These are phyloP conservation scores for Xenus cinereus DNA, from an alignment of 2,113 vertebrate species.

Conservation along the genomic window DNA sequence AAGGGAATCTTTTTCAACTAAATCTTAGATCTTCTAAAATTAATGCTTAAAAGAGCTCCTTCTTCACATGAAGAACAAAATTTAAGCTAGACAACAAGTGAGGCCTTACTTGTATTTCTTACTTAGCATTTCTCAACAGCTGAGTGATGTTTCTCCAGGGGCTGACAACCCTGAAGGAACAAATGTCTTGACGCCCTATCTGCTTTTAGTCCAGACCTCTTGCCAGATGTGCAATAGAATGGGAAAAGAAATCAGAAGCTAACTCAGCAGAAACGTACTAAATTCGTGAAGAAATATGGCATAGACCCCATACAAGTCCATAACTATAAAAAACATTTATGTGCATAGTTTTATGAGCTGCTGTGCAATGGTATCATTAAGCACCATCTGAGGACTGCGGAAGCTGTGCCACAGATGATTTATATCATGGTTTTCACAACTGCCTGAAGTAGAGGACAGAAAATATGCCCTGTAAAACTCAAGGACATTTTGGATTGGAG, in stretches of 20 bases:
- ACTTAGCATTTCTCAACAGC: background rate
- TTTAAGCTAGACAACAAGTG: background rate
- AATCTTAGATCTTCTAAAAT: background rate
- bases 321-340: conserved; percentile 20
- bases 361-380: background rate
- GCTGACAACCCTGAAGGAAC: background rate
- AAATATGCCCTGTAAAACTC: background rate
- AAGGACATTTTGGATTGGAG: background rate
- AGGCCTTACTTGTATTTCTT: background rate
- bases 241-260: background rate
- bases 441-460: background rate
- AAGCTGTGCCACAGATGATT: background rate
- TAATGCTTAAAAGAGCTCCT: background rate
- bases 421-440: background rate
- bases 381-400: background rate
- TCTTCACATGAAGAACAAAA: background rate
- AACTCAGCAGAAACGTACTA: background rate
- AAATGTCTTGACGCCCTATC: background rate
- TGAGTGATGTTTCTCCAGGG: background rate
- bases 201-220: background rate
- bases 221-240: background rate
- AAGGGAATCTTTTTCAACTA: background rate
- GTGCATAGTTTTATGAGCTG: conserved; percentile 5
- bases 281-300: background rate
- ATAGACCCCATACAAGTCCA: background rate